Base-by-base conservation (phyloP, 2,888 invertebrate species). In the Eupsilia transversa region DNA sequence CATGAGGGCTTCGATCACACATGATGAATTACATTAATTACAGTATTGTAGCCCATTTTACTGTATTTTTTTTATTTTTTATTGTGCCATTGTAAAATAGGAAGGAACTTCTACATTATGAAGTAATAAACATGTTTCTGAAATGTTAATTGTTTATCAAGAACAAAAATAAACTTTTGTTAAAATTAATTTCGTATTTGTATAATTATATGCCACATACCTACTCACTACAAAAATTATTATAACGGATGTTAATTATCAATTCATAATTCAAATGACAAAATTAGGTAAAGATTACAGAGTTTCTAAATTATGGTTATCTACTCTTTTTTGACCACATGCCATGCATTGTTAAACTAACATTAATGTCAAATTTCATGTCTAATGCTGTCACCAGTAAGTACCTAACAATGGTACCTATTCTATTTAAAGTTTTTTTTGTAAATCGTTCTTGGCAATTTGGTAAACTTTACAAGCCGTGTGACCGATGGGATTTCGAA, bases 301-400 rank as follows among this genome's bases (percentile, higher is more conserved):
- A 7, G 14, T 43, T 56, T 20, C 12, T 20, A 77, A 65, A 52
- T 60, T 52, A 57, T 5, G 23, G 56, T 49, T 27, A 49, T 57
- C 5, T 30, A 14, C 14, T 17, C 0, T n/a, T 46, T 76, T 69
- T 46, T 14, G 3, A 17, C 6, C 9, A 54, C n/a, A 38, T 54
- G 52, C 54, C 52, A n/a, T n/a, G 30, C 41, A 52, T 49, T 52
- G 27, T 65, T 14, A 61, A 66, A 80, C 49, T 74, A 61, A 66
- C 30, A 66, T 66, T 35, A 35, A 14, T 30, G 33, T 20, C 17
- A 61, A 74, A 81, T 81, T 81, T 33, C 66, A 52, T 67, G 82
- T 78, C 74, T 12, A 30, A 43, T 43, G 17, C 49, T 80, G 77
- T 61, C 65, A 60, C 27, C 30, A 30, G 20, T 30, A 56, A 17